phyloP scores from a whole-genome alignment of 2,113 vertebrate species.

The Sitta europaea region DNA sequence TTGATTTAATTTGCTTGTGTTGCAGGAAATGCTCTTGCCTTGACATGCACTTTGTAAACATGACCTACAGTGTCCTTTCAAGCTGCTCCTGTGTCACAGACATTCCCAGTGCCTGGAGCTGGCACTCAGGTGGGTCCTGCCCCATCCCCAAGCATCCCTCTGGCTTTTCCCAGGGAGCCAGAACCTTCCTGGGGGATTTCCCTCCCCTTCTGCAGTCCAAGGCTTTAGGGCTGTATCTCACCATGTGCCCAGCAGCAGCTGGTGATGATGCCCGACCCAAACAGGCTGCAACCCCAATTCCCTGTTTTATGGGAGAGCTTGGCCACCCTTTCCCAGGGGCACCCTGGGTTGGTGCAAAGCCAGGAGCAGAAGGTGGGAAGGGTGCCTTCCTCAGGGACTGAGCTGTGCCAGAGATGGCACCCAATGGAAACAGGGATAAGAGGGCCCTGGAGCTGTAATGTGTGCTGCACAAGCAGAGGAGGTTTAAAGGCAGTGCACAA shows the following conservation, averaged over 20 bases:
- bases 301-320: background rate
- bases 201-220: background rate
- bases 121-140: background rate
- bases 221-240: background rate
- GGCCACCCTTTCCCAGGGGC: background rate
- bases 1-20: background rate
- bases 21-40: background rate
- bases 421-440: background rate
- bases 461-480: background rate
- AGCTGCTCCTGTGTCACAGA: background rate
- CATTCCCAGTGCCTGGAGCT: background rate
- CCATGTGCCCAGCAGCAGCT: fast-evolving
- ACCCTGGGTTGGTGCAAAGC: background rate
- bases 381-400: background rate
- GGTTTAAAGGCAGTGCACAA: background rate
- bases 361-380: background rate
- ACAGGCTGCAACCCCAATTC: fast-evolving
- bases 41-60: background rate
- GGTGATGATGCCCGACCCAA: background rate
- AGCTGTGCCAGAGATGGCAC: fast-evolving
- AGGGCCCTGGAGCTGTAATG: background rate
- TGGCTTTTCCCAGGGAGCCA: background rate
- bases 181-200: background rate
- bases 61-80: background rate
- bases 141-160: background rate